Evolutionary conservation across 2,888 invertebrate species (phyloP), one percentile per base, ranked within the genome.

Genomic region (Syritta pipiens): DNA sequence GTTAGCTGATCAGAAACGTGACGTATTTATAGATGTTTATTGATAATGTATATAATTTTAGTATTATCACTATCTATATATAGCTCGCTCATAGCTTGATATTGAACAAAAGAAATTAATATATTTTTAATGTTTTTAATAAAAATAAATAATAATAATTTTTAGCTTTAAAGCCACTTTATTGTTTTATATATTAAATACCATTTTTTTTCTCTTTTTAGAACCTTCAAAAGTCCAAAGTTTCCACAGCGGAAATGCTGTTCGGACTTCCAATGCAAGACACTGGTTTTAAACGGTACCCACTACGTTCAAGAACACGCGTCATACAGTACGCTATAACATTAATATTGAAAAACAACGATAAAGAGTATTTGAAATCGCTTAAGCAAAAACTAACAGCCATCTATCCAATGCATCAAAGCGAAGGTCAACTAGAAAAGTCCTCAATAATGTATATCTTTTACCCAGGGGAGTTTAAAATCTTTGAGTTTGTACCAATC

Each of bases 221-320:
- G 95, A 94, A 93, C 88, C 90, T 94, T 72, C 95, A 95, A 88
- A 95, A 95, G 88, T 93, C 94, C 49, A 95, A 96, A 89, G 93
- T 93, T 6, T 96, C 95, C 17, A 90, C 94, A 48, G 93, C 96
- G 0, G 98, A 98, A 90, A 93, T 98, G 90, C 90, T 97, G 7
- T 97, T 98, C 87, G 98, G 98, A 3, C 93, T 98, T 91, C 95
- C 94, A 82, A 92, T 97, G 84, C 93, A 94, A 82, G 96, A 97
- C 86, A 95, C 97, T 0, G 98, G 98, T 2, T 92, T 98, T 67
- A 96, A 96, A 86, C 90, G 96, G 32, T 96, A 96, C 89, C 97
- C 96, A 0, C 89, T 97, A 44, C 91, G 96, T 28, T 93, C 94
- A 22, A 91, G 97, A 1, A 94, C 96, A 76, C 91, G 97, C 59